A percentile compares a stretch with the other conserved stretches of the same genome.
These are phyloP conservation scores for Passer montanus DNA, from an alignment of 2,113 vertebrate species.

Conservation along the genomic window DNA sequence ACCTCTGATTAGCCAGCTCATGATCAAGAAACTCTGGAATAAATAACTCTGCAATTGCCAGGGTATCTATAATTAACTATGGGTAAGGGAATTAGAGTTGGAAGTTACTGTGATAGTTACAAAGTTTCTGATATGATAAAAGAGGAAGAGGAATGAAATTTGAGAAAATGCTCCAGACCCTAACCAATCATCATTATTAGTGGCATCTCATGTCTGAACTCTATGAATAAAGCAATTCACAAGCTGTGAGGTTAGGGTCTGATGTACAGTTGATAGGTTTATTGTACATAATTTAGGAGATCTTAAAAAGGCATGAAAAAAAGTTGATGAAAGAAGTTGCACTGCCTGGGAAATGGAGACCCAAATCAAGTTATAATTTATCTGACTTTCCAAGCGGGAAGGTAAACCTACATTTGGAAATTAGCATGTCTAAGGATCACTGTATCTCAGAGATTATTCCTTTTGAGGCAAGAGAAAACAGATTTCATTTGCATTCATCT, in stretches of 20 bases:
- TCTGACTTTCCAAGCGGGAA: not conserved
- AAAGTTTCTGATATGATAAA: not conserved
- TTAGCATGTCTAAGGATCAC: not conserved
- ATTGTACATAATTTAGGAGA: not conserved
- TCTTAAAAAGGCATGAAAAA: not conserved
- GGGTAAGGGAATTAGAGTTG: conserved; percentile 1
- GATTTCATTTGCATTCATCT: not conserved
- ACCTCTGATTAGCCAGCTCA: not conserved
- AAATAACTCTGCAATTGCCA: not conserved
- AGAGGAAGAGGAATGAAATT: not conserved
- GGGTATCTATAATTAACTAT: conserved; percentile 13
- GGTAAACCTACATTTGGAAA: not conserved
- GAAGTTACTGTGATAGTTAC: not conserved
- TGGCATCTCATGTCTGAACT: not conserved
- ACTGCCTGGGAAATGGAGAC: not conserved
- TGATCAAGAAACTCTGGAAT: not conserved
- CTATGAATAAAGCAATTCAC: not conserved
- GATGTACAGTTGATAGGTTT: not conserved
- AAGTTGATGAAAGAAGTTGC: not conserved
- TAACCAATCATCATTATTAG: not conserved
- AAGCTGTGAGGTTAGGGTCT: not conserved
- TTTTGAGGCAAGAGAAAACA: not conserved
- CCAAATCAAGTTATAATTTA: not conserved
- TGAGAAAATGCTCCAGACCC: not conserved
- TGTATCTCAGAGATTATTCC: not conserved